These are phyloP conservation scores for Arnoldichthys spilopterus DNA, from an alignment of 2,797 vertebrate species.

Conservation along the genomic window DNA sequence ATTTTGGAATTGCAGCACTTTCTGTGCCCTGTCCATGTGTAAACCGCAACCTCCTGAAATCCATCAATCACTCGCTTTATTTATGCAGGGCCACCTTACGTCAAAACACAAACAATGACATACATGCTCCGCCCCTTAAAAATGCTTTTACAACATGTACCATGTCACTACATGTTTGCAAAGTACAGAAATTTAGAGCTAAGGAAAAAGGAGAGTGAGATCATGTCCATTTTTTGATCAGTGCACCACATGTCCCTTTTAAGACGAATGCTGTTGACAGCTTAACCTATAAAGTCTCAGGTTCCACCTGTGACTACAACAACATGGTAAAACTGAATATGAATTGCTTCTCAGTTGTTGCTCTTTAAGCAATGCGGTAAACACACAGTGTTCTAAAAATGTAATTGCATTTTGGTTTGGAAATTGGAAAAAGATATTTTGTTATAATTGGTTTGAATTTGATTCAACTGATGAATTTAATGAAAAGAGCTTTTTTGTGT, in stretches of 20 bases:
- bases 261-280: neutral
- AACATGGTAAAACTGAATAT: neutral
- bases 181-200: neutral
- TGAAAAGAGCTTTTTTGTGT: too few relatives aligned
- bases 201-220: neutral
- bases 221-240: neutral
- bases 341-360: neutral
- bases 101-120: conserved; percentile 76
- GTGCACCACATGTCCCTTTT: neutral
- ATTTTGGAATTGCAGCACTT: conserved; percentile 40
- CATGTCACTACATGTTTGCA: neutral
- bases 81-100: conserved; percentile 69
- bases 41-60: conserved; percentile 45
- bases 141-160: conserved; percentile 28
- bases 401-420: neutral
- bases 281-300: neutral
- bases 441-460: neutral
- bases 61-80: conserved; percentile 64
- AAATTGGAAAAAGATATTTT: neutral
- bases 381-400: too few relatives aligned
- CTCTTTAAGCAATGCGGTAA: too few relatives aligned
- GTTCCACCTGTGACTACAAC: neutral
- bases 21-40: conserved; percentile 19
- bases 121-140: conserved; percentile 47
- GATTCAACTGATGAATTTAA: too few relatives aligned